Percentiles rank a stretch among this genome's conserved stretches.
Evolutionary conservation across 2,113 vertebrate genomes (phyloP).

Genomic region (Orycteropus afer): DNA sequence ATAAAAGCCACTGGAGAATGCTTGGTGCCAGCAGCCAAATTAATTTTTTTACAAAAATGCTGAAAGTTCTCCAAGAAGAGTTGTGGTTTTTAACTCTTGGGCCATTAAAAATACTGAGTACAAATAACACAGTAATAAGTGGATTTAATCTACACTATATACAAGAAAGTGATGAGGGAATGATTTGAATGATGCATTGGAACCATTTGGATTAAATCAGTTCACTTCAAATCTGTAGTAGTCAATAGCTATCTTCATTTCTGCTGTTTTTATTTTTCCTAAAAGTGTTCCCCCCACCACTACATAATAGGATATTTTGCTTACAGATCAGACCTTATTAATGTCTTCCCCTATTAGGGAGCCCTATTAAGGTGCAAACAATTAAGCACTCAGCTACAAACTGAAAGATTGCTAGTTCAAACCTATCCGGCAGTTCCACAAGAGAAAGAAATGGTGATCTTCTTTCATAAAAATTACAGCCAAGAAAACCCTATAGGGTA

Average conservation of each 20-base stretch:
- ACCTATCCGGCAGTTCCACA: no score
- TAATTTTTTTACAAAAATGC: background rate
- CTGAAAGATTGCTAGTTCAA: background rate
- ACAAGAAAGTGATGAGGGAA: background rate
- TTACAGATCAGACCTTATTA: background rate
- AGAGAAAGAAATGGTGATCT: no score
- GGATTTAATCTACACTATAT: background rate
- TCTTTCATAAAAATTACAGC: no score
- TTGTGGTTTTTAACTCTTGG: background rate
- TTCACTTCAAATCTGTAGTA: background rate
- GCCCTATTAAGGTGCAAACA: no score
- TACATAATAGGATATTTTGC: background rate
- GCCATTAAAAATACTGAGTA: background rate
- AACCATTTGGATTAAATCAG: background rate
- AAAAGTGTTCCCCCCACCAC: background rate
- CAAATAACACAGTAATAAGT: background rate
- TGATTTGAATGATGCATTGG: background rate
- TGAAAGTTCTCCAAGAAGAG: background rate
- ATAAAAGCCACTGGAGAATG: background rate
- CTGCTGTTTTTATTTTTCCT: background rate
- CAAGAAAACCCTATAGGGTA: no score
- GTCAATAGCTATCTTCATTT: background rate
- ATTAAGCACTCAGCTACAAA: background rate
- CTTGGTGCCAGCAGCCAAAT: background rate
- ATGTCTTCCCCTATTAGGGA: background rate